A percentile compares a stretch with the other conserved stretches of the same genome.
Evolutionary conservation across 2,888 invertebrate species (phyloP).

Genomic region (Tuta absoluta): DNA sequence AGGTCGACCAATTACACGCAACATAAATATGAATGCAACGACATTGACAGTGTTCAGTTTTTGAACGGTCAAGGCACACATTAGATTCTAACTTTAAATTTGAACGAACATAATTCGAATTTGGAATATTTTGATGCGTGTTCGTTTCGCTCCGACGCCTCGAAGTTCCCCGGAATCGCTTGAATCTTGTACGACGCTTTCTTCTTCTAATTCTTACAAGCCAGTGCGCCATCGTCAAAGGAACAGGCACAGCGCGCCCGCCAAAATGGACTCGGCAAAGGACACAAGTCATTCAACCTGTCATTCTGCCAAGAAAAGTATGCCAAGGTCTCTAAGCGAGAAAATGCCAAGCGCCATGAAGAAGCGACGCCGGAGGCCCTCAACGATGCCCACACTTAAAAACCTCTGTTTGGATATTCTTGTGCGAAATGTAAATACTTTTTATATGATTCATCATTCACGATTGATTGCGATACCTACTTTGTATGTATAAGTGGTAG

Average conservation of each 20-base stretch:
- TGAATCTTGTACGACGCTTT: conserved; percentile 38
- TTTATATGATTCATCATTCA: background rate
- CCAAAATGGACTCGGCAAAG: conserved; percentile 27
- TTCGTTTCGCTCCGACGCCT: conserved; percentile 65
- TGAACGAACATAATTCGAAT: background rate
- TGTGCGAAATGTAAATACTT: conserved; percentile 75
- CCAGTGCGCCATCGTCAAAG: conserved; percentile 43
- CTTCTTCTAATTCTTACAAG: conserved; percentile 38
- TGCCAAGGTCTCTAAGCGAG: conserved; percentile 38
- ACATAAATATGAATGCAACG: conserved; percentile 13
- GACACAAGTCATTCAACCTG: background rate
- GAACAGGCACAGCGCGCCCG: conserved; percentile 39
- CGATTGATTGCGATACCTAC: background rate
- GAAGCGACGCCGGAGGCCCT: conserved; percentile 60
- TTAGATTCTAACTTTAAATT: background rate
- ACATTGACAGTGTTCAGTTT: conserved; percentile 16
- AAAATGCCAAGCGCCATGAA: conserved; percentile 40
- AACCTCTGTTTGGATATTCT: conserved; percentile 80
- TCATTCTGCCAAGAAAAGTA: conserved; percentile 18
- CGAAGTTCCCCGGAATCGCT: conserved; percentile 54
- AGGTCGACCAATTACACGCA: conserved; percentile 16
- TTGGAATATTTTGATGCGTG: conserved; percentile 52
- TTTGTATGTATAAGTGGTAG: background rate
- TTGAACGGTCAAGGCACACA: conserved; percentile 10
- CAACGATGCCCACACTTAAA: conserved; percentile 69